Evolutionary conservation across 2,888 invertebrate species (phyloP), one percentile per base, ranked within the genome.

Genomic region (Melanophora roralis): DNA sequence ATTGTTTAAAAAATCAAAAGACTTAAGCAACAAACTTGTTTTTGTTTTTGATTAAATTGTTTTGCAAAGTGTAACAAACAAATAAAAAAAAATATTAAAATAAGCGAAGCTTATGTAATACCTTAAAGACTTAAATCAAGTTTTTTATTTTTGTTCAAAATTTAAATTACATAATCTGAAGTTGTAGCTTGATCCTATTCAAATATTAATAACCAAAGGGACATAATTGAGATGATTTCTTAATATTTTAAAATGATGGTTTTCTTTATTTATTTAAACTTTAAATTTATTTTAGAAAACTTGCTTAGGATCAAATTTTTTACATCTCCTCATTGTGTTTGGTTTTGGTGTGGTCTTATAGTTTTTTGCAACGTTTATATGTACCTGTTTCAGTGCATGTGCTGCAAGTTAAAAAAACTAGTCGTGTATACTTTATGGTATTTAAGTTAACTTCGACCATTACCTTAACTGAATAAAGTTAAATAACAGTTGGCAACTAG

Each of bases 21-120:
- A 77, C 69, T 59, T 77, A 34, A 51, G 64, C 34, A 77, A 71
- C 49, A 77, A 71, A 77, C 76, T 71, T 65, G 76, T 71, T 76
- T 69, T n/a, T 40, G 34, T 64, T 47, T 62, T 32, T 16, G 47
- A 34, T 0, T 38, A 38, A 23, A 11, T 53, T 60, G 59, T 43
- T 47, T 43, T 47, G 36, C 36, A 47, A 57, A 38, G 55, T 47
- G 55, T 64, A 36, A 57, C n/a, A 64, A 73, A 64, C 45, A 47
- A 19, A 23, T 43, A 53, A 9, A 21, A 16, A 53, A 64, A 27
- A 43, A 16, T 16, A 34, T 62, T 27, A 27, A 27, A n/a, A n/a
- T n/a, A n/a, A 64, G 43, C 1, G 14, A 57, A 49, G 21, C 47
- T 67, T 47, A 65, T 59, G 65, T 49, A 74, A 74, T 47, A 19